Evolutionary conservation across 2,888 invertebrate species (phyloP).

Genomic region (Drosophila yooni): DNA sequence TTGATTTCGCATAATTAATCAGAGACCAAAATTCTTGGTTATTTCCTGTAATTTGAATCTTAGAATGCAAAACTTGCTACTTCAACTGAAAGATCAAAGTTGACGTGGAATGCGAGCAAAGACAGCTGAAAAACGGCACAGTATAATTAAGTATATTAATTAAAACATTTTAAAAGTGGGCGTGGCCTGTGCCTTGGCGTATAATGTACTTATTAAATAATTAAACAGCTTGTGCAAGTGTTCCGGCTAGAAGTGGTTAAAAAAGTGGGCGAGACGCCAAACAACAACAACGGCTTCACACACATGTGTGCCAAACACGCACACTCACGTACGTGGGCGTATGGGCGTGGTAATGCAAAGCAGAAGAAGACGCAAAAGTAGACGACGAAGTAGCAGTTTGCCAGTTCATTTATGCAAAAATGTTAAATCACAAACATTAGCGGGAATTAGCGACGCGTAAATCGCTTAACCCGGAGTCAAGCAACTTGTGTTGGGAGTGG

Average conservation of each 20-base stretch:
- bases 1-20: not conserved
- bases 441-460: constrained; percentile 79
- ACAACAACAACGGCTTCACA: constrained; percentile 21
- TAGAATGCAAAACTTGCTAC: not conserved
- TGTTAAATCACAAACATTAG: constrained; percentile 78
- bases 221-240: constrained; percentile 65
- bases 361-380: constrained; percentile 5
- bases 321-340: constrained; percentile 1
- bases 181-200: constrained; percentile 28
- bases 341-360: constrained; percentile 16
- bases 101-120: not conserved
- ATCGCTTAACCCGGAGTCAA: constrained; percentile 64
- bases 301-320: constrained; percentile 34
- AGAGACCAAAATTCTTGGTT: not conserved
- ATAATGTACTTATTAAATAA: constrained; percentile 77
- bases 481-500: not conserved
- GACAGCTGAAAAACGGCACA: constrained; percentile 12
- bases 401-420: constrained; percentile 70
- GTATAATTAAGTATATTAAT: constrained; percentile 73
- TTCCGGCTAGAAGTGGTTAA: constrained; percentile 15
- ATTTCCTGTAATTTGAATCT: not conserved
- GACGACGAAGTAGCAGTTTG: constrained; percentile 12
- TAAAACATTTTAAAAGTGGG: constrained; percentile 15
- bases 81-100: constrained; percentile 26
- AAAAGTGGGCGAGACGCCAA: not conserved